phyloP scores from a whole-genome alignment of 2,888 invertebrate species.

The Adineta ricciae region DNA sequence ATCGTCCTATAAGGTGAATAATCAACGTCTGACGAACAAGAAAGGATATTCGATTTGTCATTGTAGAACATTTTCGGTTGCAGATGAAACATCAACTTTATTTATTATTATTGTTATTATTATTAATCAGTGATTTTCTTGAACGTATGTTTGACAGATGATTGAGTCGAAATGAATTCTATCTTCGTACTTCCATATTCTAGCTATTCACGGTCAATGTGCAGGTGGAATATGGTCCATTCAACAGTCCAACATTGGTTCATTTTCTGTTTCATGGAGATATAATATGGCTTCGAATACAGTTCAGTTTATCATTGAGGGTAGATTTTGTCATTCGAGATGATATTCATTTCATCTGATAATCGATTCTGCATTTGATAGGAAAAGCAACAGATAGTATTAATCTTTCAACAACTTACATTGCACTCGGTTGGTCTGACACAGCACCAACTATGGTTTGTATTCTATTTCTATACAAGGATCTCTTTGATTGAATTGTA shows the following conservation, averaged over 20 bases:
- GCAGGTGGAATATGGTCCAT: not conserved
- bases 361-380: not conserved
- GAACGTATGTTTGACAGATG: not conserved
- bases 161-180: too few species aligned
- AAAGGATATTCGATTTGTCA: too few species aligned
- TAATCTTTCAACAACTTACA: not conserved
- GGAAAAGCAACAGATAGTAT: not conserved
- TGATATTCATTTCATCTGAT: not conserved
- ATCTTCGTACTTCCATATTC: not conserved
- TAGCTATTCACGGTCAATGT: not conserved
- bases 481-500: not conserved
- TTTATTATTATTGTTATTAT: not conserved
- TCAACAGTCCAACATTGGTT: not conserved
- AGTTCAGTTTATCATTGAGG: not conserved
- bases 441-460: not conserved
- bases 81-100: not conserved
- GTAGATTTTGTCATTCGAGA: too few species aligned
- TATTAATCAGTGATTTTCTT: not conserved
- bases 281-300: not conserved
- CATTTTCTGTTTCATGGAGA: not conserved
- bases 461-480: not conserved
- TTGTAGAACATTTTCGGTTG: not conserved
- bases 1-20: too few species aligned
- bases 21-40: too few species aligned
- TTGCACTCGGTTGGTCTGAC: slow-evolving; percentile 7